Evolutionary conservation across 2,888 invertebrate genomes (phyloP), one percentile per base, ranked within the genome.

Genomic region (Macrosiphum euphorbiae): DNA sequence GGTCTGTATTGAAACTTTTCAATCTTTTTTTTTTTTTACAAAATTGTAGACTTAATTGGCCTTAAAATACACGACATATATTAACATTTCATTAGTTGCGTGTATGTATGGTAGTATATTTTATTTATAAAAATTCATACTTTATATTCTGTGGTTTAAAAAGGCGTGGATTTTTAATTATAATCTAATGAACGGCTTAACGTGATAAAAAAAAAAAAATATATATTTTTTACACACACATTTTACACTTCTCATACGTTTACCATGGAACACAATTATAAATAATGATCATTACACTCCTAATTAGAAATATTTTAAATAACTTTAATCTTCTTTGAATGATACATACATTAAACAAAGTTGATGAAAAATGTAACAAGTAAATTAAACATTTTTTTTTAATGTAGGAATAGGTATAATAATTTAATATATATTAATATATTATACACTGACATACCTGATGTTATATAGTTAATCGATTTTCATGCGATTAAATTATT

Each of bases 151-250:
- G 78, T 44, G 78, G 78, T 91, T 85, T 84, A 55, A 85, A 90
- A 91, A 91, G 35, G 91, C 91, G 91, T 91, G 52, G 28, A 91
- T 52, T 91, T 91, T 91, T 91, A 84, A 91, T 84, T 85, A 91
- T 84, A 91, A 91, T 91, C 35, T 78, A 91, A 91, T 84, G 84
- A 55, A 91, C 28, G 28, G 84, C 55, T 91, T 67, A 67, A 67
- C 67, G n/a, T 35, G 67, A 67, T 67, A 35, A 67, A 67, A 16
- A 67, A 35, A 67, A 67, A 16, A 35, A 52, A 16, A 47, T 16
- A 67, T 67, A 35, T 67, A n/a, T 67, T 67, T 67, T 67, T 67
- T 35, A 87, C 26, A 50, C 24, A n/a, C 16, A 44, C 13, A 87
- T 47, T 67, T 90, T 44, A 58, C 7, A 89, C 44, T 90, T 67